These are phyloP conservation scores for Leptopilina myrica DNA, from an alignment of 2,888 invertebrate species.

Conservation along the genomic window DNA sequence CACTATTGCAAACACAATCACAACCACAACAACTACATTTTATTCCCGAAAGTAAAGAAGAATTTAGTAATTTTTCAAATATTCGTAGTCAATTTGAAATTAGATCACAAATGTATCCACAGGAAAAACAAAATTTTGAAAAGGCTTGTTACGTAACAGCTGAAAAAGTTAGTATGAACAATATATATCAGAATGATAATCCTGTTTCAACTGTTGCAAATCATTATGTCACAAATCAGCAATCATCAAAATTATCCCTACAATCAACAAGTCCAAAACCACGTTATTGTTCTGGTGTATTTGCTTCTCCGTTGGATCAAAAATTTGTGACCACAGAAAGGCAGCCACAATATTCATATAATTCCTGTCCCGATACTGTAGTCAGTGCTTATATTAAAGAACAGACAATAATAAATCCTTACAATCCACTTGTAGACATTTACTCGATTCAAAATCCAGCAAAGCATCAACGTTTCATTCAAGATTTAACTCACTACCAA, in stretches of 20 bases:
- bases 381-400: constrained; percentile 68
- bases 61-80: constrained; percentile 69
- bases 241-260: constrained; percentile 65
- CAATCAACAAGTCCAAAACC: constrained; percentile 72
- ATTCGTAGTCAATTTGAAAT: constrained; percentile 70
- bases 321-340: constrained; percentile 46
- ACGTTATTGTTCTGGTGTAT: constrained; percentile 68
- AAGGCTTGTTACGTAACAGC: constrained; percentile 71
- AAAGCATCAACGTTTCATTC: constrained; percentile 72
- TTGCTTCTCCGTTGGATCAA: constrained; percentile 67
- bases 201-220: constrained; percentile 67
- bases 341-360: constrained; percentile 63
- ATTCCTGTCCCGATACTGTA: constrained; percentile 71
- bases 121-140: constrained; percentile 66
- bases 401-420: constrained; percentile 72
- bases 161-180: constrained; percentile 69
- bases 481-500: constrained; percentile 72
- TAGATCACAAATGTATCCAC: constrained; percentile 69
- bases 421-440: constrained; percentile 66
- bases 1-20: constrained; percentile 70
- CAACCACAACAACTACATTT: constrained; percentile 73
- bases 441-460: constrained; percentile 69
- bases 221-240: constrained; percentile 70
- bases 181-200: constrained; percentile 62
- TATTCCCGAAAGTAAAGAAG: constrained; percentile 65